Base-by-base conservation (phyloP, 2,888 invertebrate species). In the Chymomyza fuscimana region DNA sequence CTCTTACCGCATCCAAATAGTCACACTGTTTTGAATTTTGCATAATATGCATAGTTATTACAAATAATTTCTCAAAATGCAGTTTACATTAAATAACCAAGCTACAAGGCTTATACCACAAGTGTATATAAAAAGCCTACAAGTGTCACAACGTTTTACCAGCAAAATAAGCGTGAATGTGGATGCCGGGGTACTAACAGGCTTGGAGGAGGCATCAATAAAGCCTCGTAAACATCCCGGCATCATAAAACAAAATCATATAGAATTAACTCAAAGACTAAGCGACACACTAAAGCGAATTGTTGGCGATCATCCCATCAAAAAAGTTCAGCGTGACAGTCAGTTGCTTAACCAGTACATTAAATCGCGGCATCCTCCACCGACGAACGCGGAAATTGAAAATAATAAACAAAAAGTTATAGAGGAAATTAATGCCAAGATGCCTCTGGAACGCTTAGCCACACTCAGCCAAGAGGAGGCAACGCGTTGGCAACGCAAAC, bases 201-300 rank as follows among this genome's bases (percentile, higher is more conserved):
- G 88, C 70, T 73, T 91, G 15, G 87, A 90, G 29, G 78, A 82
- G 29, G 78, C 81, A 0, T 82, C 82, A 46, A 52, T 91, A 0
- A 96, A 95, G 89, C 94, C 95, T 0, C 93, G 94, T 65, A 93
- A 94, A 70, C 97, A 97, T 92, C 96, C 96, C 0, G 97, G 97
- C 32, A 93, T 94, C 61, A 91, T 94, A 1, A 93, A 93, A 75
- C 90, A 93, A 0, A 93, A 92, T 80, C 87, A 92, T 2, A 92
- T 94, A 0, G 74, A 90, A 4, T 86, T 96, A 15, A 96, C 97
- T 0, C 90, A 93, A 1, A 92, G 94, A 70, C 93, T 96, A 70
- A 88, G 92, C 29, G 92, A 93, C 25, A 93, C 95, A 3, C 93
- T 95, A 15, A 86, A 92, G 79, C 91, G 92, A 58, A 91, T 94